These are phyloP conservation scores for Mus minutoides DNA, from an alignment of 2,797 vertebrate species.

Conservation along the genomic window DNA sequence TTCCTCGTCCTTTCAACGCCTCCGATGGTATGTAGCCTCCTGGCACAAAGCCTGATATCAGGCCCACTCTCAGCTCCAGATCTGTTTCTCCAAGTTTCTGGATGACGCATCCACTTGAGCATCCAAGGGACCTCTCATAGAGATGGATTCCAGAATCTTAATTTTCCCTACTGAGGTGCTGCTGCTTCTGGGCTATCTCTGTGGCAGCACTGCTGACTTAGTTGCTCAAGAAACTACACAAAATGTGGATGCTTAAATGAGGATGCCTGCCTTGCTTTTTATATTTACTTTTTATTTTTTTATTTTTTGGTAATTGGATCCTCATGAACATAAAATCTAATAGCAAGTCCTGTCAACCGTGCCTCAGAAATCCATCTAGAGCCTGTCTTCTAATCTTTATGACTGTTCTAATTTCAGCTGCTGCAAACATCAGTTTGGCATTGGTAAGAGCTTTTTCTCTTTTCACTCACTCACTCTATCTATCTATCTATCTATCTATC, in stretches of 20 bases:
- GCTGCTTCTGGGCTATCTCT: not conserved
- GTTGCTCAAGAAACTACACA: not conserved
- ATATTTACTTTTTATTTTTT: not conserved
- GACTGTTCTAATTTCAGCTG: not conserved
- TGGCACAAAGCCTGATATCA: constrained; percentile 11
- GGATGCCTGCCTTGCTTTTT: not conserved
- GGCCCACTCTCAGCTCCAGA: not conserved
- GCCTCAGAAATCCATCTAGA: not conserved
- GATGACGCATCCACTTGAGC: not conserved
- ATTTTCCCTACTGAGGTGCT: not conserved
- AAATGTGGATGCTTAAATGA: not conserved
- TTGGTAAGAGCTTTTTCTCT: not conserved
- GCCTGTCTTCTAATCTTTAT: not conserved
- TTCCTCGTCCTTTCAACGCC: not conserved
- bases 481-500: not conserved
- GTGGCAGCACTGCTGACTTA: not conserved
- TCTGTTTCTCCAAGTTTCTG: not conserved
- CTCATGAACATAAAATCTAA: constrained; percentile 9
- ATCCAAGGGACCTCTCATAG: not conserved
- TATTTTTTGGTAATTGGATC: not conserved
- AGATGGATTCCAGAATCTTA: not conserved
- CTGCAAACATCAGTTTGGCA: not conserved
- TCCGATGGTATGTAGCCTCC: not conserved
- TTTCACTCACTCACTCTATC: not conserved
- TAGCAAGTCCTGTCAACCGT: not conserved